Evolutionary conservation across 1,140 invertebrate genomes (phyloP).

Genomic region (Archivesica marissinica): DNA sequence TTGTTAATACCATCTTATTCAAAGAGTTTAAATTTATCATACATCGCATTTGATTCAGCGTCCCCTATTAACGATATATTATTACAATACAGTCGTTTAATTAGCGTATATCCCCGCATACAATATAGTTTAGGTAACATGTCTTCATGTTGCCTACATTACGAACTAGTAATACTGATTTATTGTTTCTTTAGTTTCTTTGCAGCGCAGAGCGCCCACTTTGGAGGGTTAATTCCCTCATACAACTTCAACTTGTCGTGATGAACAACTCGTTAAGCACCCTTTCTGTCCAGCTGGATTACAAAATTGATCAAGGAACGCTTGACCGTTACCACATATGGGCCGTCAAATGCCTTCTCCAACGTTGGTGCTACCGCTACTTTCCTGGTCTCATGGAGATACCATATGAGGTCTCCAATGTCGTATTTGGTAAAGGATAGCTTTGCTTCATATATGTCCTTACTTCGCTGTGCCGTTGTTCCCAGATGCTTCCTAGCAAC

Average conservation of each 20-base stretch:
- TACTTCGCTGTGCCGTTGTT: background rate
- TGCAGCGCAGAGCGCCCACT: too few relatives aligned
- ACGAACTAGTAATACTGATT: too few relatives aligned
- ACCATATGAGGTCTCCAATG: slow-evolving; percentile 22
- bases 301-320: background rate
- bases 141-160: too few relatives aligned
- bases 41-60: too few relatives aligned
- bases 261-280: background rate
- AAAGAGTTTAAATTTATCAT: too few relatives aligned
- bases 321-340: background rate
- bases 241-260: slow-evolving; percentile 31
- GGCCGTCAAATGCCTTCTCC: slow-evolving; percentile 10
- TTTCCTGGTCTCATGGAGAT: background rate
- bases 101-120: too few relatives aligned
- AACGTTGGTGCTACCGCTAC: background rate
- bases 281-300: background rate
- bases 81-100: too few relatives aligned
- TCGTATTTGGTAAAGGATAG: background rate
- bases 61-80: too few relatives aligned
- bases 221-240: background rate
- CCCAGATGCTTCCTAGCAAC: background rate
- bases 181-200: too few relatives aligned
- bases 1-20: too few relatives aligned
- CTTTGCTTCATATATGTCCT: slow-evolving; percentile 1
- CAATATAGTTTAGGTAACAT: too few relatives aligned